phyloP scores from a whole-genome alignment of 1,140 invertebrate species.

The Pectinophora gossypiella region DNA sequence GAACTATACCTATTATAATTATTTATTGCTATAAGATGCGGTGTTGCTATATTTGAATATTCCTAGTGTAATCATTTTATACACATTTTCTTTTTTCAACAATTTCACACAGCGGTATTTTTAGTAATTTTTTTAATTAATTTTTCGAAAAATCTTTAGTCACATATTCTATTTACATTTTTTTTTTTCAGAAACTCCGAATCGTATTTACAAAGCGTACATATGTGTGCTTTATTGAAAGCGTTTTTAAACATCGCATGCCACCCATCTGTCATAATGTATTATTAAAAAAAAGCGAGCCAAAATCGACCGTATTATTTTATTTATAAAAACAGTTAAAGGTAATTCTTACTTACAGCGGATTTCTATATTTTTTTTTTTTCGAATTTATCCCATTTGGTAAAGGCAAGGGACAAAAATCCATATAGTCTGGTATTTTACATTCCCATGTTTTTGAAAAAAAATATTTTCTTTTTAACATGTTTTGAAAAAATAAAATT shows the following conservation, averaged over 20 bases:
- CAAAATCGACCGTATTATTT: neutral
- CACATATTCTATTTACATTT: constrained; percentile 1
- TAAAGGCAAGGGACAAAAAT: too few species aligned
- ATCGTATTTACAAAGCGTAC: neutral
- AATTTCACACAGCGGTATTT: neutral
- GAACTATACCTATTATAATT: neutral
- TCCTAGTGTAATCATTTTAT: neutral
- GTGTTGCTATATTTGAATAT: neutral
- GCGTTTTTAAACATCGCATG: neutral
- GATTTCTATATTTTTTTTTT: neutral
- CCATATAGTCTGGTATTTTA: too few species aligned
- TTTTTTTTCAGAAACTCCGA: neutral
- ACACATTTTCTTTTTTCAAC: neutral
- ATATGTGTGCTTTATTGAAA: neutral
- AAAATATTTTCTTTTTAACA: neutral
- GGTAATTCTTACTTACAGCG: neutral
- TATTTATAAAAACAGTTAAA: neutral
- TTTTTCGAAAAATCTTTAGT: neutral
- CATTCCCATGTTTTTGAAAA: too few species aligned
- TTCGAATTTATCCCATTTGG: neutral
- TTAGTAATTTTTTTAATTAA: neutral
- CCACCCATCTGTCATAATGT: neutral
- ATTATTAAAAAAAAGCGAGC: neutral
- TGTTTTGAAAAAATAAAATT: neutral
- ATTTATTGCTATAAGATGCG: neutral